A percentile compares a stretch with the other conserved stretches of the same genome.
Conservation (phyloP, 2,113 vertebrate genomes). For the Propithecus coquereli region DNA sequence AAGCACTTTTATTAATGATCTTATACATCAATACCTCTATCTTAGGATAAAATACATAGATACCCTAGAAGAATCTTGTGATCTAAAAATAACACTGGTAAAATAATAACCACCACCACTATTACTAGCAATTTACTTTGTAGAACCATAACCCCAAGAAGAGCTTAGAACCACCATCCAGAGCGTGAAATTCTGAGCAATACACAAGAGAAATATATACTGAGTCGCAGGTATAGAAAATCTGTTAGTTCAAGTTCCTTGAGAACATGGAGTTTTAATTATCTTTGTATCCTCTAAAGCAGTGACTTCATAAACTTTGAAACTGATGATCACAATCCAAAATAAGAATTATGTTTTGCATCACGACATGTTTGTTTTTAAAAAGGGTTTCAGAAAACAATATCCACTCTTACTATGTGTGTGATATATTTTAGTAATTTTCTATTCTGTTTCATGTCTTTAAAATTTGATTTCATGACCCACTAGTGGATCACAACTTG, state of each 20-base stretch:
- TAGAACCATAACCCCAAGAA: neutral
- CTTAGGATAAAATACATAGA: neutral
- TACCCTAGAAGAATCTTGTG: neutral
- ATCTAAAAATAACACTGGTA: constrained; percentile 4
- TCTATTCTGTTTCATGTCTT: constrained; percentile 17
- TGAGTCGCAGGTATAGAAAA: neutral
- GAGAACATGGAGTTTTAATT: neutral
- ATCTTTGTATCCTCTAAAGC: neutral
- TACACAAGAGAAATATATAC: neutral
- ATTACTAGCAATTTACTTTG: neutral
- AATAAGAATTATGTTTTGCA: neutral
- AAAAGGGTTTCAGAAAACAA: neutral
- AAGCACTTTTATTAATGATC: neutral
- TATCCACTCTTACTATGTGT: neutral
- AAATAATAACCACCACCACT: neutral
- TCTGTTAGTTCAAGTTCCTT: constrained; percentile 9
- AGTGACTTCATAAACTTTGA: constrained; percentile 1
- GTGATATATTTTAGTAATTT: neutral
- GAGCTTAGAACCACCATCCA: neutral
- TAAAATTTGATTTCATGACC: constrained; percentile 5
- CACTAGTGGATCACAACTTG: neutral
- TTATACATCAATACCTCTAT: neutral
- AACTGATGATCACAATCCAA: neutral
- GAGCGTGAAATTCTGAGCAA: neutral
- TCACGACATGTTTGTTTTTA: neutral